Base-by-base conservation (phyloP, 2,797 vertebrate genomes). In the Arctocebus calabarensis region DNA sequence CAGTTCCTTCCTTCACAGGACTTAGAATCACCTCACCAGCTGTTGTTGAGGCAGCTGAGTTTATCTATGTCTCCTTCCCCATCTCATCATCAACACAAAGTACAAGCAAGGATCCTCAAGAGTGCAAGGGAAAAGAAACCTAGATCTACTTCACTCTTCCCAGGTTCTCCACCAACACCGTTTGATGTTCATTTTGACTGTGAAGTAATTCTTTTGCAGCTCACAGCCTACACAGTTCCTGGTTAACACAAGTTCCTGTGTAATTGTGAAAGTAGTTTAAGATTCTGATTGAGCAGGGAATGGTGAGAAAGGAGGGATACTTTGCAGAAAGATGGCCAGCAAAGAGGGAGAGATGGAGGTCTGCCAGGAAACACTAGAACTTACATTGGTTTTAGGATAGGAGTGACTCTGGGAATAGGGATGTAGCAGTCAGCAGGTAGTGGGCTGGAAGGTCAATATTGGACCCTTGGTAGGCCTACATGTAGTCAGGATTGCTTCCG, bases 311-410 rank as follows among this genome's bases (percentile, higher is more conserved):
- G 32, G 25, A 52, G 14, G 37, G 10, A 37, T 74, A 43, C 55
- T 91, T 57, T 95, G 32, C 61, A 94, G 57, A 88, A 90, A 52
- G 64, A 81, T 45, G 9, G 29, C 29, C 8, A 9, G 11, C 23
- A 89, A 77, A 68, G 45, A 57, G 7, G 17, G 5, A 29, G 27
- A 79, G 32, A 59, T 10, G 66, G 13, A 62, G 22, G 22, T 68
- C 55, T 62, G 1, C 78, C 55, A 29, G 37, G 73, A 81, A 74
- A 34, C 64, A 78, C 55, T 55, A 64, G 34, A 79, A 25, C 6
- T 12, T 7, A 3, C 3, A 4, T 1, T 84, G 62, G 32, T 37
- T 81, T 71, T 10, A 27, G 68, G 73, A 37, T 45, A 57, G 4
- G 3, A 48, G 27, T 29, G 32, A 9, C 10, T 40, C 10, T 19